Conservation (phyloP, 2,113 vertebrate species). For the Numenius arquata region DNA sequence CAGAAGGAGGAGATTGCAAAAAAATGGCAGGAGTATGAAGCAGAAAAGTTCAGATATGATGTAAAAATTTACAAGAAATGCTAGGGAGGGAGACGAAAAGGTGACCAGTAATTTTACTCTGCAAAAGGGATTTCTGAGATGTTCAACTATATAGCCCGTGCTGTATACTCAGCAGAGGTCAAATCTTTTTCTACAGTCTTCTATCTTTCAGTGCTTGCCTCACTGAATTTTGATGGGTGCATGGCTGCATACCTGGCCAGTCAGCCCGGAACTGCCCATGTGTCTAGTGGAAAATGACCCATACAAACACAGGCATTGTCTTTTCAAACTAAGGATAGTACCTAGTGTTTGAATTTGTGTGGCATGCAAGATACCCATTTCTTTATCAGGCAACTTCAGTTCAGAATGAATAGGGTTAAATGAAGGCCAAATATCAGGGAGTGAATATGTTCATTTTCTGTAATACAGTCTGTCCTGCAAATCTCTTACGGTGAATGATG, state of each 20-base stretch:
- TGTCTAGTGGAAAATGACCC: background rate
- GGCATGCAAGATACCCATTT: background rate
- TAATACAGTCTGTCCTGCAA: background rate
- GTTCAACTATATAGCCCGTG: background rate
- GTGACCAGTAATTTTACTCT: background rate
- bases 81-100: background rate
- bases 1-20: background rate
- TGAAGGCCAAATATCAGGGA: background rate
- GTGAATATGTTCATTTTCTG: background rate
- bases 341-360: background rate
- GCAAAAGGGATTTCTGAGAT: background rate
- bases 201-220: background rate
- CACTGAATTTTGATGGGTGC: background rate
- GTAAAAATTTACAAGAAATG: background rate
- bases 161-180: background rate
- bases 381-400: background rate
- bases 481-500: background rate
- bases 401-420: background rate
- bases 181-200: background rate
- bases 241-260: background rate
- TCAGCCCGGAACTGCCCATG: background rate
- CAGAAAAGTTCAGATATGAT: background rate
- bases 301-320: background rate
- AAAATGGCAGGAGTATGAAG: background rate
- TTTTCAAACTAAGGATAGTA: background rate